Evolutionary conservation across 2,113 vertebrate species (phyloP), one percentile per base, ranked within the genome.

Genomic region (Toxotes chatareus): DNA sequence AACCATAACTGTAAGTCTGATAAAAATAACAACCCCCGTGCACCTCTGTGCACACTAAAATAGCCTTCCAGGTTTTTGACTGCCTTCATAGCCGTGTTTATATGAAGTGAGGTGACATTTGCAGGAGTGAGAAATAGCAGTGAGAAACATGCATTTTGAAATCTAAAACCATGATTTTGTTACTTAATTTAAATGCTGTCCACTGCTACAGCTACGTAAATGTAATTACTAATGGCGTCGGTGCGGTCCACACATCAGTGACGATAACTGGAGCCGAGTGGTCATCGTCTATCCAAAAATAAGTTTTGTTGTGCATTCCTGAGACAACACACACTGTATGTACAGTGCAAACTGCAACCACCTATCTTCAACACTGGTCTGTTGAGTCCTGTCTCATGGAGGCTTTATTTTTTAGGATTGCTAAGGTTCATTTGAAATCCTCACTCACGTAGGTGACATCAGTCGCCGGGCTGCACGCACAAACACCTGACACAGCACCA

Each of bases 401-500:
- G 47, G 12, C 16, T 57, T 27, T 61, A 4, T 47, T 40, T 13
- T 62, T 68, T 2, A 21, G 2, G n/a, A 34, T 63, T 36, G 3
- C 36, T 36, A 36, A 5, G 46, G 14, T 5, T 47, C 46, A 47
- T 4, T 47, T 47, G 2, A 3, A 17, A 23, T 51, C 34, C 19
- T 34, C 23, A 2, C 27, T 27, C 19, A 2, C 27, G 27, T 27
- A 53, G 55, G 6, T 5, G 1, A 46, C 38, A 16, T 38, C 40
- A n/a, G 27, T 27, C 31, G 36, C 62, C 49, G 23, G 19, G 16
- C 40, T 31, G 17, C 23, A 1, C 2, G 5, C 34, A 47, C 46
- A 56, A 56, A 59, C 42, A 32, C 60, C 73, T 59, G 44, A 60
- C 71, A 36, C 62, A 38, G 63, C 76, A 32, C 27, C 36, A 40